Base-by-base conservation (phyloP, 1,140 invertebrate species). In the Trachelipus rathkii region DNA sequence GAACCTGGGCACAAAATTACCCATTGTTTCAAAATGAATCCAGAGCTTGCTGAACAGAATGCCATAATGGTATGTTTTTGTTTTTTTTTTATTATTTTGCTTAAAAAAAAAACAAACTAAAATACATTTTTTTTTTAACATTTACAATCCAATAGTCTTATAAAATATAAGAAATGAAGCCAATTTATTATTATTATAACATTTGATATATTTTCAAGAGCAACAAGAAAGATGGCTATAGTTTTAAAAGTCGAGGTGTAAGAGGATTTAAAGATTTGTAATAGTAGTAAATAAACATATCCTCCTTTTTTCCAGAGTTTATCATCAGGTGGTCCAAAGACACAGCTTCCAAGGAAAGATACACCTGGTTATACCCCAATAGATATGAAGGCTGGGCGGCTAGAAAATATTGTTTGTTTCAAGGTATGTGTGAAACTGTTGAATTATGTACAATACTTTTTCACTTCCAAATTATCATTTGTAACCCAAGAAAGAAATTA, bases 1-100 rank as follows among this genome's bases (percentile, higher is more conserved):
- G 95, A 98, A 87, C 88, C 91, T 71, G 96, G 96, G 0, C 96
- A 98, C 84, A 98, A 98, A 88, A 95, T 95, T 0, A 91, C 93
- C 66, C 90, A 92, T 82, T 99, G 96, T 85, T 90, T 91, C 81
- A 95, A 95, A 86, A 91, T 95, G 86, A 89, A 91, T 44, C 87
- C 88, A 44, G 91, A 93, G 74, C 84, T 89, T 71, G 84, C 86
- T 24, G 89, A 90, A 77, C 85, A 86, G 15, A 87, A 88, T 83
- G 88, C 83, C 0, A 83, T 82, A 43, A 77, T 81, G 77, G 77
- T 81, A 68, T 80, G 82, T 15, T 74, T 24, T 10, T 44, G 9
- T 43, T 44, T 11, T 71, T 24, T 2, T 71, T n/a, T n/a, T n/a
- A n/a, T n/a, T n/a, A n/a, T n/a, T n/a, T n/a, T n/a, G n/a, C n/a